phyloP scores from a whole-genome alignment of 2,113 vertebrate species.

The Otocyon megalotis region DNA sequence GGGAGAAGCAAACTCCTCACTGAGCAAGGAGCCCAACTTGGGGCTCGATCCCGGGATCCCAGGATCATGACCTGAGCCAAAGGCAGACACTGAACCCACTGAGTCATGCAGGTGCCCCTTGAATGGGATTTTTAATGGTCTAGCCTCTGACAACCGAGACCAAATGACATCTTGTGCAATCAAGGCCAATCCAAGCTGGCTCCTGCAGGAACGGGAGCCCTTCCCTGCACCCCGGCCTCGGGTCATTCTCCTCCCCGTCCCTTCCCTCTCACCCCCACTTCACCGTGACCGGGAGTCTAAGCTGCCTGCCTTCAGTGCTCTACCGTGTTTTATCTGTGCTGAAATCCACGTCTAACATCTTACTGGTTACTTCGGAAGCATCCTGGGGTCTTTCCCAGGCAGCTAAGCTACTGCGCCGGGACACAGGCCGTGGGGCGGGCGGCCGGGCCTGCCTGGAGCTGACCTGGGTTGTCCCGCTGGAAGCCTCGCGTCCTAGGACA shows the following conservation, averaged over 20 bases:
- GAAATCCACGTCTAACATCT: neutral
- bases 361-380: neutral
- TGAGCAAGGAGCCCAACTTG: no score
- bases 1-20: no score
- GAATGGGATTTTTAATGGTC: neutral
- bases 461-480: neutral
- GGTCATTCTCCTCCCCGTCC: neutral
- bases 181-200: neutral
- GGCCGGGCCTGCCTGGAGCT: neutral
- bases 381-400: neutral
- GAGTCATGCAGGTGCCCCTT: no score
- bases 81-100: no score
- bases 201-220: neutral
- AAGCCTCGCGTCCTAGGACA: neutral
- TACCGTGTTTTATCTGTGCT: neutral
- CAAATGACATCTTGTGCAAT: neutral
- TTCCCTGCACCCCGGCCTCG: rapidly evolving
- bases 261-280: neutral
- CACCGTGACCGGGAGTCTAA: neutral
- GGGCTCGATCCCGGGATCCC: no score
- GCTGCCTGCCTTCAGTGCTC: neutral
- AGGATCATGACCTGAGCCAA: no score
- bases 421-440: no score
- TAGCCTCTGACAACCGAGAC: neutral
- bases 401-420: neutral